These are phyloP conservation scores for Smutsia gigantea DNA, from an alignment of 2,797 vertebrate genomes.

Conservation along the genomic window DNA sequence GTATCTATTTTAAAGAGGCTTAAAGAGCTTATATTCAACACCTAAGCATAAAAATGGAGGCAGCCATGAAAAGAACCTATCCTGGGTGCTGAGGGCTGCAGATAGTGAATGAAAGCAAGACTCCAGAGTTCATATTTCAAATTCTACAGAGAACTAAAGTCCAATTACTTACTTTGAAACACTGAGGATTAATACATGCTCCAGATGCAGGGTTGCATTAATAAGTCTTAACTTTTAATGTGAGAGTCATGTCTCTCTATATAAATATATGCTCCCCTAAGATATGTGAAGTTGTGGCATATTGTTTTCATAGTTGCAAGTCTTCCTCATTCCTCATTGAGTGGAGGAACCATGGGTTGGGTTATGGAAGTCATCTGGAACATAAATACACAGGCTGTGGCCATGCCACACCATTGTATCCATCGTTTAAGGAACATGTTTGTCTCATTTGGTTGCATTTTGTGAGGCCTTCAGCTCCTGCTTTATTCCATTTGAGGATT, in stretches of 20 bases:
- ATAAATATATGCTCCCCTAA: background rate
- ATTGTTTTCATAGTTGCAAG: background rate
- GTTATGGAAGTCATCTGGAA: constrained; percentile 51
- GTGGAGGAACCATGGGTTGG: background rate
- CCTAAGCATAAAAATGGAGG: background rate
- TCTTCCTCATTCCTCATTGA: background rate
- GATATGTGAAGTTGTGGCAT: background rate
- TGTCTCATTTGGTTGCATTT: constrained; percentile 55
- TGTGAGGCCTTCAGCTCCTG: constrained; percentile 30
- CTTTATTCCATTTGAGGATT: constrained; percentile 60
- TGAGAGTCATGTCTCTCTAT: background rate
- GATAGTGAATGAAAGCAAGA: background rate
- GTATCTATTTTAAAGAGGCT: background rate
- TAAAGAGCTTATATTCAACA: background rate
- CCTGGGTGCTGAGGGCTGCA: background rate
- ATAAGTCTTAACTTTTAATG: background rate
- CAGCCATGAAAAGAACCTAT: background rate
- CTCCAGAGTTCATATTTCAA: background rate
- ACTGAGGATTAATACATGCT: constrained; percentile 30
- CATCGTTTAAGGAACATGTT: constrained; percentile 42
- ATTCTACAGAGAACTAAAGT: constrained; percentile 19
- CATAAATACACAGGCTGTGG: background rate
- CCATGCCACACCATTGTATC: background rate
- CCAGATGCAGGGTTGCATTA: background rate
- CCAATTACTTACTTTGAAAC: constrained; percentile 52